phyloP scores from a whole-genome alignment of 2,888 invertebrate species.

The Deroplatys truncata region DNA sequence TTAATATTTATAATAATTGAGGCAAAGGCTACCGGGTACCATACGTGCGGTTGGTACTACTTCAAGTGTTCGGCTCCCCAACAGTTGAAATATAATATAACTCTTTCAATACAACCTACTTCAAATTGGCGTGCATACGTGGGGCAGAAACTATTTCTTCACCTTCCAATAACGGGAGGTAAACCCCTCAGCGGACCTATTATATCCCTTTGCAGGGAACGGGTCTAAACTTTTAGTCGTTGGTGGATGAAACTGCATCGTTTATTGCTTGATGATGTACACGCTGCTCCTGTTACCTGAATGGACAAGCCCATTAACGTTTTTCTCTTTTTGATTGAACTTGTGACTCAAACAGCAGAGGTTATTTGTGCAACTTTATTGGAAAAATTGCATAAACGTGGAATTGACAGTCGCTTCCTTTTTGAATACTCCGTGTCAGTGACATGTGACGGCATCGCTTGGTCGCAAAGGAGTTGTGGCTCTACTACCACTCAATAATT shows the following conservation, averaged over 20 bases:
- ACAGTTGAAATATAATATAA: too few species aligned
- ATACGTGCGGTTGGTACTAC: too few species aligned
- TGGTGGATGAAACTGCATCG: neutral
- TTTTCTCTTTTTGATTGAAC: neutral
- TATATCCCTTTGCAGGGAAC: too few species aligned
- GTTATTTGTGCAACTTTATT: neutral
- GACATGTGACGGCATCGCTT: neutral
- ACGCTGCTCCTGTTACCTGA: neutral
- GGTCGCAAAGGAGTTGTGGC: neutral
- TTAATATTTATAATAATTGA: too few species aligned
- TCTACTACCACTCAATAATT: neutral
- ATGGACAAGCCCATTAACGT: neutral
- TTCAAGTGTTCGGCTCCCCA: too few species aligned
- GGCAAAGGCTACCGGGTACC: too few species aligned
- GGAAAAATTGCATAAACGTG: neutral
- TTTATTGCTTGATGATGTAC: neutral
- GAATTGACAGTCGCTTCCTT: neutral
- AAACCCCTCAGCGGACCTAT: too few species aligned
- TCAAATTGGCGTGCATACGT: too few species aligned
- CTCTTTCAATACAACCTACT: too few species aligned
- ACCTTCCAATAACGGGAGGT: too few species aligned
- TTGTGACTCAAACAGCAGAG: neutral
- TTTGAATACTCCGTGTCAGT: neutral
- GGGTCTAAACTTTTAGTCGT: neutral
- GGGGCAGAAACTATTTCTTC: too few species aligned